phyloP scores from a whole-genome alignment of 2,797 vertebrate genomes.

The Poecilia gillii region DNA sequence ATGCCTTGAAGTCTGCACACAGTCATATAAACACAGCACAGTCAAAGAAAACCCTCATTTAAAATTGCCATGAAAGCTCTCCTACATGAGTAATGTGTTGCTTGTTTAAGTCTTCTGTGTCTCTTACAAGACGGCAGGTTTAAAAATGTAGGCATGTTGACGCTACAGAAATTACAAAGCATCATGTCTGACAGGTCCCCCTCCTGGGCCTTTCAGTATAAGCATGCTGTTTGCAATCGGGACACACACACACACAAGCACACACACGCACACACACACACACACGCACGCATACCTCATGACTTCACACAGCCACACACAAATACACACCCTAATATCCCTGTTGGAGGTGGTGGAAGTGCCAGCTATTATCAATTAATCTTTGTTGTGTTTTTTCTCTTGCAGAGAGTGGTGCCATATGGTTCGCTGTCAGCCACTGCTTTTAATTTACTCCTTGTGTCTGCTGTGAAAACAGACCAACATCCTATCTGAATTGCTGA shows the following conservation, averaged over 20 bases:
- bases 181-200: conserved; percentile 76
- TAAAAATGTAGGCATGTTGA: conserved; percentile 71
- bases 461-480: conserved; percentile 83
- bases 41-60: conserved; percentile 47
- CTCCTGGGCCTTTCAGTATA: conserved; percentile 75
- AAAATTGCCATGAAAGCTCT: conserved; percentile 55
- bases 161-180: conserved; percentile 69
- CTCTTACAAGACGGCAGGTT: conserved; percentile 67
- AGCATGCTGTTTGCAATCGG: conserved; percentile 78
- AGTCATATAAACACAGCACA: conserved; percentile 34
- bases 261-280: conserved; percentile 42
- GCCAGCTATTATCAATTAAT: conserved; percentile 85
- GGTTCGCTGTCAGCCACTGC: conserved; percentile 83
- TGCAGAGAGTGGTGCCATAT: conserved; percentile 83
- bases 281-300: conserved; percentile 22
- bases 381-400: conserved; percentile 79
- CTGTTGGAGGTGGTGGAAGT: conserved; percentile 81
- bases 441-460: conserved; percentile 85
- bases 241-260: conserved; percentile 54
- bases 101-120: conserved; percentile 72
- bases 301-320: conserved; percentile 35
- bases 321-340: conserved; percentile 60
- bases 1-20: conserved; percentile 27
- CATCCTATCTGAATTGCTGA: conserved; percentile 82
- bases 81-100: conserved; percentile 69